phyloP scores from a whole-genome alignment of 1,140 invertebrate genomes.

The Lordiphosa stackelbergi region DNA sequence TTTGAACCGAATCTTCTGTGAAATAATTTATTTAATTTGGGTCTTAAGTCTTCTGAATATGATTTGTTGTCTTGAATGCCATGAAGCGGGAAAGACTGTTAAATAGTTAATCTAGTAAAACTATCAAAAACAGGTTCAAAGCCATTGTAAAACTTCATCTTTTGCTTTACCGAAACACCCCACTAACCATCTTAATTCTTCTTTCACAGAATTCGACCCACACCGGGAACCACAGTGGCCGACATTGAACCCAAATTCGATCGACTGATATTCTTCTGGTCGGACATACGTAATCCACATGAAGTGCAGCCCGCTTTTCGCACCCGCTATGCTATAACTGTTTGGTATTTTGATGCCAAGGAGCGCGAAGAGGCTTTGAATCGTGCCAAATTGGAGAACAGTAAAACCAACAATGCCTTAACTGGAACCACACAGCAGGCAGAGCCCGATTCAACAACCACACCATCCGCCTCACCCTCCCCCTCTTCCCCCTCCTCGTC shows the following conservation, averaged over 20 bases:
- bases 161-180: too few relatives aligned
- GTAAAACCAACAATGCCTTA: slow-evolving; percentile 49
- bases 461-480: slow-evolving; percentile 8
- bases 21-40: too few relatives aligned
- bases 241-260: slow-evolving; percentile 96
- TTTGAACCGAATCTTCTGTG: too few relatives aligned
- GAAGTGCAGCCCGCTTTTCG: slow-evolving; percentile 94
- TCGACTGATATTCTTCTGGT: slow-evolving; percentile 97
- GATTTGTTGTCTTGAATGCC: too few relatives aligned
- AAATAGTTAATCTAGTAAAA: too few relatives aligned
- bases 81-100: too few relatives aligned
- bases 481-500: slow-evolving; percentile 13
- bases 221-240: slow-evolving; percentile 88
- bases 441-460: slow-evolving; percentile 55
- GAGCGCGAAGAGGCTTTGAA: slow-evolving; percentile 87
- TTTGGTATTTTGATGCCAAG: slow-evolving; percentile 96
- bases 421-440: slow-evolving; percentile 4
- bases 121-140: too few relatives aligned
- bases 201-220: slow-evolving; percentile 89
- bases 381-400: slow-evolving; percentile 64
- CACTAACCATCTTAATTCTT: neutral
- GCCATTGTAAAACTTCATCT: too few relatives aligned
- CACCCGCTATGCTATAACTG: slow-evolving; percentile 94
- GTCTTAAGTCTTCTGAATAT: too few relatives aligned
- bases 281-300: slow-evolving; percentile 96